Percentiles rank a stretch among this genome's conserved stretches.
Evolutionary conservation across 1,140 invertebrate genomes (phyloP).

Genomic region (Pantala flavescens): DNA sequence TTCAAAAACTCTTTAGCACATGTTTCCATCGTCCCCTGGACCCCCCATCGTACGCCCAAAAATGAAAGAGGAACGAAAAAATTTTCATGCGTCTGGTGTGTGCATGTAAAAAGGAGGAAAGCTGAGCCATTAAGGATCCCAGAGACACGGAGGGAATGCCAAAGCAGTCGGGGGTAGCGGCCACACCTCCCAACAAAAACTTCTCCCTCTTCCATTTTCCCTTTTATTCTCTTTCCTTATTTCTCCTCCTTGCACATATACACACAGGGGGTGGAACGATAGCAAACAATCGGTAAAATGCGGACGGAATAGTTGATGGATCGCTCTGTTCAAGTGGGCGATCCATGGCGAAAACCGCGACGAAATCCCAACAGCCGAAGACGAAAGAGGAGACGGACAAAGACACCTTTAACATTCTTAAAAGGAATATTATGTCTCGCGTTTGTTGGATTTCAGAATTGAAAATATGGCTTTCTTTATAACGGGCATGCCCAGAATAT

Average conservation of each 20-base stretch:
- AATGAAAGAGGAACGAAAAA: not conserved
- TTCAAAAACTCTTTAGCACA: too few relatives aligned
- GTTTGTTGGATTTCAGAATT: too few relatives aligned
- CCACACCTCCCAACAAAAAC: not conserved
- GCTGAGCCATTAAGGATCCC: not conserved
- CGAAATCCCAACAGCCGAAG: too few relatives aligned
- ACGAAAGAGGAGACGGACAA: too few relatives aligned
- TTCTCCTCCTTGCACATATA: not conserved
- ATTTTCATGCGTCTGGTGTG: not conserved
- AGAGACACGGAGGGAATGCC: not conserved
- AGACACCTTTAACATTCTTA: too few relatives aligned
- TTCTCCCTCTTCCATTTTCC: not conserved
- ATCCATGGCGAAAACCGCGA: too few relatives aligned
- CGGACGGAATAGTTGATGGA: not conserved
- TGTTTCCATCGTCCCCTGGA: too few relatives aligned
- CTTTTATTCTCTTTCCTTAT: not conserved
- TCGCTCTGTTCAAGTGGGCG: not conserved
- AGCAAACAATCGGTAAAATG: constrained; percentile 9
- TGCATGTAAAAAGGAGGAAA: not conserved
- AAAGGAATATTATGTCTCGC: too few relatives aligned
- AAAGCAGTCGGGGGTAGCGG: not conserved
- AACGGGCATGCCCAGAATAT: too few relatives aligned
- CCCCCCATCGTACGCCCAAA: too few relatives aligned
- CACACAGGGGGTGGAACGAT: not conserved
- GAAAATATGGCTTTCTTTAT: too few relatives aligned